Evolutionary conservation across 1,140 invertebrate species (phyloP).

Genomic region (Nymphalis io): DNA sequence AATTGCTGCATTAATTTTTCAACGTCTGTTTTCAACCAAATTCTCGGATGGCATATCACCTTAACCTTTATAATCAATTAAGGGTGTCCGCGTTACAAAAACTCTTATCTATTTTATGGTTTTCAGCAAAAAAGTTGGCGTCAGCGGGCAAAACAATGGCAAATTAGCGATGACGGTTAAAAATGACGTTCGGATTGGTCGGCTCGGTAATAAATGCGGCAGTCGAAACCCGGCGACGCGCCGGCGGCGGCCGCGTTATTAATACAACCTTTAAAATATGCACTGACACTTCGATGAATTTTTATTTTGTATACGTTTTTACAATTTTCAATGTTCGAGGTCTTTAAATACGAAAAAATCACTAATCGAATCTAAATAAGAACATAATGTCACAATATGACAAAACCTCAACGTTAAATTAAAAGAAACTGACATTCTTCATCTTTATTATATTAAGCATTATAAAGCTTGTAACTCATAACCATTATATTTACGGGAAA

Average conservation of each 20-base stretch:
- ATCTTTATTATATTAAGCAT: too few species aligned
- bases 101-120: conserved; percentile 78
- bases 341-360: neutral
- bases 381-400: too few species aligned
- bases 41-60: conserved; percentile 29
- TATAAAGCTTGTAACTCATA: too few species aligned
- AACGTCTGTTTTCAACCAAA: conserved; percentile 17
- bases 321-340: neutral
- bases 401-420: too few species aligned
- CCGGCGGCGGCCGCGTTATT: conserved; percentile 52
- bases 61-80: conserved; percentile 72
- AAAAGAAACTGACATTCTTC: too few species aligned
- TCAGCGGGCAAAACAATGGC: conserved; percentile 77
- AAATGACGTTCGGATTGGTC: conserved; percentile 72
- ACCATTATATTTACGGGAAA: too few species aligned
- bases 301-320: conserved; percentile 6
- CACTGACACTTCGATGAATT: conserved; percentile 37
- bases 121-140: conserved; percentile 74
- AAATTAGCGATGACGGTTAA: conserved; percentile 79
- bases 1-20: conserved; percentile 29
- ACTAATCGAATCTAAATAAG: too few species aligned
- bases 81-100: conserved; percentile 50
- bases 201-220: conserved; percentile 62
- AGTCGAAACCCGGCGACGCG: conserved; percentile 48
- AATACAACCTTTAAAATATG: conserved; percentile 55